Evolutionary conservation across 2,797 vertebrate genomes (phyloP), one percentile per base, ranked within the genome.

Genomic region (Tragopan temminckii): DNA sequence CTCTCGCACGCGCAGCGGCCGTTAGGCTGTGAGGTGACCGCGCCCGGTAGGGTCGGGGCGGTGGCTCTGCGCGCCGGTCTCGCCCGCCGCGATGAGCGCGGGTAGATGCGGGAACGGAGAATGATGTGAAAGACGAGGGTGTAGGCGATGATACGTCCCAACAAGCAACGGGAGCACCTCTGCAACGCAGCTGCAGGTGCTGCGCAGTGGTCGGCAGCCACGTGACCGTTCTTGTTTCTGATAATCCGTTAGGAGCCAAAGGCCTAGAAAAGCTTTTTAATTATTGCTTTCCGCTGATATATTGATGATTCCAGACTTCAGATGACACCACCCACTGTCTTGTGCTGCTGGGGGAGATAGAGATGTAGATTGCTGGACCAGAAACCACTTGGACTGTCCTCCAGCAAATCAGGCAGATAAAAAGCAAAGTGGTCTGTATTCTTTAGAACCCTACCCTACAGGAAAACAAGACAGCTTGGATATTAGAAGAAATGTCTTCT

Each of bases 1-100:
- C 17, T 3, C 12, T 21, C 17, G 25, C 40, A 3, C 27, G 25
- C 35, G 66, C 38, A 1, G 25, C 6, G 8, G 40, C 61, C 29
- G n/a, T 52, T 11, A 4, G 18, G 0, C 3, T 18, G 17, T 6
- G 29, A 5, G 6, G 61, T 11, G 35, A 12, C 24, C 25, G 59
- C 59, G 24, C 35, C 25, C 14, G 3, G 52, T 5, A 18, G 27
- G 52, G 29, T 9, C 16, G 9, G 9, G 29, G 5, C 29, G 17
- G 29, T 11, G 16, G 16, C 31, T 29, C 29, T 11, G 17, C 18
- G 29, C 18, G 52, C 9, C 27, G 17, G 48, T 17, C 16, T 11
- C 17, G 15, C 16, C 29, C 29, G 29, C 52, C 17, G 48, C 48
- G 24, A 27, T 13, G 15, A 53, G 50, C 3, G 7, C 24, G 15